phyloP scores from a whole-genome alignment of 2,113 vertebrate genomes.

The Phycodurus eques region DNA sequence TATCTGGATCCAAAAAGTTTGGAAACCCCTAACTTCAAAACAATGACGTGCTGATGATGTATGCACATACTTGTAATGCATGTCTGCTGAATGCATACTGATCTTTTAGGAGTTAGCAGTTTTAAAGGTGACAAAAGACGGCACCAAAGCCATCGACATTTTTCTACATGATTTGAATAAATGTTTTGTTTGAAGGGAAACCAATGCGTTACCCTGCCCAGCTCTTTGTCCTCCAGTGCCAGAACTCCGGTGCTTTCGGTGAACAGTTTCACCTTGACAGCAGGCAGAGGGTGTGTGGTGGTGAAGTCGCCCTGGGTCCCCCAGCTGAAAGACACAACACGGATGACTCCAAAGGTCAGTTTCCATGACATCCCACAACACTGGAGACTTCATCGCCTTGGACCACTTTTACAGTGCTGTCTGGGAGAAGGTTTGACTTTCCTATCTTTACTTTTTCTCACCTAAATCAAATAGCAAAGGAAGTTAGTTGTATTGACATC shows the following conservation, averaged over 20 bases:
- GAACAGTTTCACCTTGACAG: conserved; percentile 98
- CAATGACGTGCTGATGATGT: not conserved
- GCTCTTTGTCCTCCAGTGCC: conserved; percentile 98
- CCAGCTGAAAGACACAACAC: conserved; percentile 83
- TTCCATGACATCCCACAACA: conserved; percentile 38
- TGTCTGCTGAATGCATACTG: not conserved
- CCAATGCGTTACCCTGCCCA: conserved; percentile 83
- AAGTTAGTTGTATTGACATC: not conserved
- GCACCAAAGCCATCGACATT: not conserved
- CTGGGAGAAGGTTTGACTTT: not conserved
- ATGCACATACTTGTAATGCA: not conserved
- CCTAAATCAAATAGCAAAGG: not conserved
- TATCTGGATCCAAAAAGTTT: not conserved
- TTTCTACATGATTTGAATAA: not conserved
- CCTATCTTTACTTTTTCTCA: not conserved
- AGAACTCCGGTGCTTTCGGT: conserved; percentile 97
- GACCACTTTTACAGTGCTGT: not conserved
- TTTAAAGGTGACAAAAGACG: not conserved
- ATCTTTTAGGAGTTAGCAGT: not conserved
- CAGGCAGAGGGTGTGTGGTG: conserved; percentile 92
- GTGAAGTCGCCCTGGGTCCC: conserved; percentile 98
- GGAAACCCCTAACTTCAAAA: not conserved
- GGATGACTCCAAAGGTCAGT: conserved; percentile 48
- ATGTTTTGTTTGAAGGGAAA: conserved; percentile 5
- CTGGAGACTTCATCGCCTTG: conserved; percentile 15